phyloP scores from a whole-genome alignment of 1,140 invertebrate species.

The Drosophila repleta region DNA sequence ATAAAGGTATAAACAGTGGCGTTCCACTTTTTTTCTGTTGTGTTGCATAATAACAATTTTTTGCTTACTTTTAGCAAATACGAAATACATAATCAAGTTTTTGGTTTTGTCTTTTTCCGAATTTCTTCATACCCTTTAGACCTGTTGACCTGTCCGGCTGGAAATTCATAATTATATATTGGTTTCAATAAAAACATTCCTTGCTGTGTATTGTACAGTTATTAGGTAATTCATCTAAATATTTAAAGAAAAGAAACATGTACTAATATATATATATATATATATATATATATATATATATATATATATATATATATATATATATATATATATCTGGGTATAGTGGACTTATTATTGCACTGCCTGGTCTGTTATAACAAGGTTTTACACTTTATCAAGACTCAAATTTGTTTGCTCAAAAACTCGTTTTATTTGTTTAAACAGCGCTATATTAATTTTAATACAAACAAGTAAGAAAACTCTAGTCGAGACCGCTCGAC shows the following conservation, averaged over 20 bases:
- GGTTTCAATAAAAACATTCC: constrained; percentile 26
- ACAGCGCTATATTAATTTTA: too few relatives aligned
- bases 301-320: neutral
- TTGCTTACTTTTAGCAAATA: constrained; percentile 20
- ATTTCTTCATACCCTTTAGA: too few relatives aligned
- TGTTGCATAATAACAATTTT: constrained; percentile 26
- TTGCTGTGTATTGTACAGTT: constrained; percentile 54
- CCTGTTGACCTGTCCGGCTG: neutral
- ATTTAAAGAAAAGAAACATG: constrained; percentile 34
- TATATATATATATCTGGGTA: too few relatives aligned
- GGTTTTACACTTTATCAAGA: too few relatives aligned
- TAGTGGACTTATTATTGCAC: too few relatives aligned
- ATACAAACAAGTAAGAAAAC: too few relatives aligned
- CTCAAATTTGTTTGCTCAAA: too few relatives aligned
- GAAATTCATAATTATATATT: neutral
- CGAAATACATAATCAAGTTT: constrained; percentile 25
- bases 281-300: neutral
- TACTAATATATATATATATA: neutral
- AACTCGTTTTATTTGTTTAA: too few relatives aligned
- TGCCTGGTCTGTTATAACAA: too few relatives aligned
- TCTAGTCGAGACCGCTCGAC: too few relatives aligned
- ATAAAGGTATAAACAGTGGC: neutral
- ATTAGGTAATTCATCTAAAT: constrained; percentile 33
- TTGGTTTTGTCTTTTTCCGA: neutral
- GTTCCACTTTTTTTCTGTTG: neutral